phyloP scores from a whole-genome alignment of 2,888 invertebrate genomes.

The Drosophila cognata region DNA sequence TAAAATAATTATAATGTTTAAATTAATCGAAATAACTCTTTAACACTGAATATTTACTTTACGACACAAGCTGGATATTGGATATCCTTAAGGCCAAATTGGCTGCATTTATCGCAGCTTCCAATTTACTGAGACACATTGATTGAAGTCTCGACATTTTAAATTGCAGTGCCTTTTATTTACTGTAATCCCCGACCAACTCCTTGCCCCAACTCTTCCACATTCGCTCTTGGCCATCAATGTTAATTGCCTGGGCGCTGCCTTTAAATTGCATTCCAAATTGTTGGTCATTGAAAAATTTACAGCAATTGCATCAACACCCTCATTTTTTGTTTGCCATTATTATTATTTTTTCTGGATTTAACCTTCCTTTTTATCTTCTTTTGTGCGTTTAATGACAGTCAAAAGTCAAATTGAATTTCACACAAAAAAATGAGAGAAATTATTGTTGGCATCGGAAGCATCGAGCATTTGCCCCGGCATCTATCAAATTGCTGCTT shows the following conservation, averaged over 20 bases:
- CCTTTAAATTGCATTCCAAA: slow-evolving; percentile 59
- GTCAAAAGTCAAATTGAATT: slow-evolving; percentile 70
- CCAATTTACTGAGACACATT: slow-evolving; percentile 45
- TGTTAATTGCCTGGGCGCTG: slow-evolving; percentile 60
- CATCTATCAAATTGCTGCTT: slow-evolving; percentile 56
- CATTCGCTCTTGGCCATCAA: slow-evolving; percentile 42
- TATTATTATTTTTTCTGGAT: slow-evolving; percentile 10
- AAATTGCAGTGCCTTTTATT: slow-evolving; percentile 49
- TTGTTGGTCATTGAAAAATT: slow-evolving; percentile 47
- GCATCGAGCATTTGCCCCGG: slow-evolving; percentile 14
- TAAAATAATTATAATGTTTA: background rate
- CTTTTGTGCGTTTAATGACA: slow-evolving; percentile 47
- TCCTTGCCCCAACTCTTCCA: background rate
- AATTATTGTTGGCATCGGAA: slow-evolving; percentile 35
- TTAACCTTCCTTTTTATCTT: slow-evolving; percentile 3
- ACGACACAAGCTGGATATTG: too few relatives aligned
- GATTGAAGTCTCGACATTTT: slow-evolving; percentile 68
- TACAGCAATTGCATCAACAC: slow-evolving; percentile 58
- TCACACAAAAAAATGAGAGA: slow-evolving; percentile 27
- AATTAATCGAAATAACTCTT: background rate
- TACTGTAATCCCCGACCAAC: slow-evolving; percentile 3
- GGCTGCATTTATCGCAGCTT: slow-evolving; percentile 11
- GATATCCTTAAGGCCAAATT: slow-evolving; percentile 4
- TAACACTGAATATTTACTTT: background rate
- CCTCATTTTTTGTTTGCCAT: slow-evolving; percentile 38